phyloP scores from a whole-genome alignment of 2,888 invertebrate species.

The Ophion obscuratus region DNA sequence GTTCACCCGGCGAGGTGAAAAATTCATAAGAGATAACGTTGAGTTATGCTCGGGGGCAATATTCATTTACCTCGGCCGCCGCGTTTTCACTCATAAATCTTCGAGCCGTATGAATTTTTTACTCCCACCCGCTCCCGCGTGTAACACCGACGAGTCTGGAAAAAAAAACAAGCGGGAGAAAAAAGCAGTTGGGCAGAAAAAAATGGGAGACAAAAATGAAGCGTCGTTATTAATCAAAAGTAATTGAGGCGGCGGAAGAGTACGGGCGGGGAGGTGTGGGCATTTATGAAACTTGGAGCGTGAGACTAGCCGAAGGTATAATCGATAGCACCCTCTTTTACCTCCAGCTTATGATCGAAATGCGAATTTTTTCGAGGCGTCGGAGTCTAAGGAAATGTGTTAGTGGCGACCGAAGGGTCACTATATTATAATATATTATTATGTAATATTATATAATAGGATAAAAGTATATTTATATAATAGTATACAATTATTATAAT shows the following conservation, averaged over 20 bases:
- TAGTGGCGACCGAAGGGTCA: no score
- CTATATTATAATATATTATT: no score
- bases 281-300: conserved; percentile 12
- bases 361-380: neutral
- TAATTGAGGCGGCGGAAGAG: conserved; percentile 36
- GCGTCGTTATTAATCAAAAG: conserved; percentile 61
- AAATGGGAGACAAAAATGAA: conserved; percentile 25
- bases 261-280: neutral
- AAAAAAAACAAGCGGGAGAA: neutral
- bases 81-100: conserved; percentile 59
- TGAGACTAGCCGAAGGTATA: conserved; percentile 8
- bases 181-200: neutral
- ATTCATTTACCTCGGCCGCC: conserved; percentile 66
- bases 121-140: neutral
- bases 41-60: conserved; percentile 69
- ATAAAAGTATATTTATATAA: no score
- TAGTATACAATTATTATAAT: no score
- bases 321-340: conserved; percentile 20
- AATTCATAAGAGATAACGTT: conserved; percentile 71
- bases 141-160: conserved; percentile 17
- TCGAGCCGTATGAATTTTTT: conserved; percentile 56
- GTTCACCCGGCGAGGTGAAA: conserved; percentile 46
- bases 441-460: no score
- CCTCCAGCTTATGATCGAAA: conserved; percentile 36
- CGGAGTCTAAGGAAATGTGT: no score